Conservation (phyloP, 1,140 invertebrate genomes). For the Lucilia cuprina region DNA sequence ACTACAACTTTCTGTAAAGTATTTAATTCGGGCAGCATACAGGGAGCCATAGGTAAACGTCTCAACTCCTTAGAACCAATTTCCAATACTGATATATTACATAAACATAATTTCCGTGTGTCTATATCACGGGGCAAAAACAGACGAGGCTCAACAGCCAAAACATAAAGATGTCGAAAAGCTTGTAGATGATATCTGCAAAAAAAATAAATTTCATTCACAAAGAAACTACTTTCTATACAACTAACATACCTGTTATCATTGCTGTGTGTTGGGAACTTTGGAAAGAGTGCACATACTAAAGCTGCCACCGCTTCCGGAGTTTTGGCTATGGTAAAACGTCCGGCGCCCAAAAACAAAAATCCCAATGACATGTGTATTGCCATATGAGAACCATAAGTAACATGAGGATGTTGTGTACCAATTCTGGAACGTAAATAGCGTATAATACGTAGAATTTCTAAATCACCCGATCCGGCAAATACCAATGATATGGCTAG, state of each 20-base stretch:
- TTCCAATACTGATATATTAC: conserved; percentile 68
- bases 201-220: conserved; percentile 2
- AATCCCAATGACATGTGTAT: conserved; percentile 92
- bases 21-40: conserved; percentile 83
- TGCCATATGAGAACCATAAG: conserved; percentile 93
- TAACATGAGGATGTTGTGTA: conserved; percentile 71
- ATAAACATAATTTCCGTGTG: conserved; percentile 80
- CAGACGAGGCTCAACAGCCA: conserved; percentile 88
- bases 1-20: conserved; percentile 79
- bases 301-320: conserved; percentile 86
- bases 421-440: conserved; percentile 79
- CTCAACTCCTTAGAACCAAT: conserved; percentile 49
- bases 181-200: conserved; percentile 88
- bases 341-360: conserved; percentile 91
- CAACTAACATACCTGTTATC: conserved; percentile 73
- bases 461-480: conserved; percentile 90
- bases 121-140: conserved; percentile 87
- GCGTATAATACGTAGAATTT: conserved; percentile 85
- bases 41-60: conserved; percentile 72
- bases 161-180: conserved; percentile 91
- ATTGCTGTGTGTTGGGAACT: conserved; percentile 94
- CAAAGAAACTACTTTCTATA: not conserved
- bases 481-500: conserved; percentile 72
- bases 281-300: conserved; percentile 93
- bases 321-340: conserved; percentile 85